A percentile compares a stretch with the other conserved stretches of the same genome.
phyloP scores from a whole-genome alignment of 2,888 invertebrate species.

The Sceliomorpha sp. region DNA sequence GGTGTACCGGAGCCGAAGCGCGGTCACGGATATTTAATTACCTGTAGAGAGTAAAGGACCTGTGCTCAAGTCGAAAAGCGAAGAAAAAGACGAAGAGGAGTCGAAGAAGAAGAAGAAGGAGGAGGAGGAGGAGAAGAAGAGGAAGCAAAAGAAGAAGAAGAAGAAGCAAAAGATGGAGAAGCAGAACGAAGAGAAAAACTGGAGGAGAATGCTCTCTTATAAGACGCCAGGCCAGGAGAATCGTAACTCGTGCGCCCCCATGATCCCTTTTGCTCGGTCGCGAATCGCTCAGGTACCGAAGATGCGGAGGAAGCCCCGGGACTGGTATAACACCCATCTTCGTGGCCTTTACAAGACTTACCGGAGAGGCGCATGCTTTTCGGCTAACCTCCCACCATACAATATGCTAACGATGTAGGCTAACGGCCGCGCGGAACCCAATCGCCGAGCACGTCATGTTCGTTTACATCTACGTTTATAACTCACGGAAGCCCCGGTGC shows the following conservation, averaged over 20 bases:
- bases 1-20: constrained; percentile 60
- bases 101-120: constrained; percentile 27
- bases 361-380: constrained; percentile 42
- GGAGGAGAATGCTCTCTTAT: constrained; percentile 38
- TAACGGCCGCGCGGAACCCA: constrained; percentile 31
- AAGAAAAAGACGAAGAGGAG: constrained; percentile 18
- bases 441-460: constrained; percentile 40
- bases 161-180: constrained; percentile 28
- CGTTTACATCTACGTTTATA: constrained; percentile 66
- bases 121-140: constrained; percentile 29
- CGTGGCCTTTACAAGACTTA: constrained; percentile 34
- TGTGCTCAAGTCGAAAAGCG: constrained; percentile 15
- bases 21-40: constrained; percentile 74
- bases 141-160: constrained; percentile 8
- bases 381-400: constrained; percentile 47
- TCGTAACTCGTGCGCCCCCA: constrained; percentile 61
- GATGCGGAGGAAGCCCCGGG: constrained; percentile 32
- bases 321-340: constrained; percentile 44
- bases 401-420: constrained; percentile 57
- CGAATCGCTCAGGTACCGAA: constrained; percentile 32
- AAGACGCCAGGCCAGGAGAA: constrained; percentile 57
- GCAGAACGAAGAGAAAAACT: constrained; percentile 30
- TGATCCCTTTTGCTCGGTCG: constrained; percentile 13
- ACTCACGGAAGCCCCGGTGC: constrained; percentile 69
- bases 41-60: constrained; percentile 52